Percentiles rank a stretch among this genome's conserved stretches.
Conservation (phyloP, 1,140 invertebrate species). For the Thalassaphorura encarpata region DNA sequence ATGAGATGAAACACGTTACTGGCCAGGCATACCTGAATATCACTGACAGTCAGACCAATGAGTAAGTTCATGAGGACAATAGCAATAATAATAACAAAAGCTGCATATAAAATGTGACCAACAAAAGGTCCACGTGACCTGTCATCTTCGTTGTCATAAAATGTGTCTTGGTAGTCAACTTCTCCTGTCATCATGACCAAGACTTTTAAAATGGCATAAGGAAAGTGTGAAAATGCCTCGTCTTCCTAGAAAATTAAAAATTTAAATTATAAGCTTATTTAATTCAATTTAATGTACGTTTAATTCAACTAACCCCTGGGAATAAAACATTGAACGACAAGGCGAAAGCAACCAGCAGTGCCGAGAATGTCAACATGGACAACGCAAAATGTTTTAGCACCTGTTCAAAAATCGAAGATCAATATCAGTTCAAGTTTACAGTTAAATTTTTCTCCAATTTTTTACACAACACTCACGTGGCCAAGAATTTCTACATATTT, state of each 20-base stretch:
- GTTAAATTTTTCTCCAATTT: too few species aligned
- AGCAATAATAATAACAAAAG: background rate
- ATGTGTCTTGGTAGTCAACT: constrained; percentile 18
- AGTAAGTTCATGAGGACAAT: constrained; percentile 12
- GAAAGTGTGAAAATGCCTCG: constrained; percentile 16
- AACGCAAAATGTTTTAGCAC: constrained; percentile 66
- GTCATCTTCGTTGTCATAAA: constrained; percentile 7
- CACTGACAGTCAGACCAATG: constrained; percentile 3
- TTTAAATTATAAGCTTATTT: background rate
- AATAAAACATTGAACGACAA: constrained; percentile 66
- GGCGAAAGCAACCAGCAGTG: constrained; percentile 63
- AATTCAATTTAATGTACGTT: background rate
- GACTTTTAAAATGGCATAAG: constrained; percentile 14
- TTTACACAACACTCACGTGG: too few species aligned
- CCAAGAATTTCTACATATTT: constrained; percentile 77
- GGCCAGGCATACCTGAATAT: constrained; percentile 12
- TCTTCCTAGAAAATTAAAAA: constrained; percentile 7
- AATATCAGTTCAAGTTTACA: too few species aligned
- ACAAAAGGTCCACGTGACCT: constrained; percentile 6
- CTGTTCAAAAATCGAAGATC: too few species aligned
- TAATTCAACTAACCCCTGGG: too few species aligned
- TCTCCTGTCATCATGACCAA: constrained; percentile 25
- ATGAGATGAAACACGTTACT: background rate
- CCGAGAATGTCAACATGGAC: constrained; percentile 68
- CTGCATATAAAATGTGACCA: constrained; percentile 13